A percentile compares a stretch with the other conserved stretches of the same genome.
Conservation (phyloP, 2,797 vertebrate species). For the Borostomias antarcticus region DNA sequence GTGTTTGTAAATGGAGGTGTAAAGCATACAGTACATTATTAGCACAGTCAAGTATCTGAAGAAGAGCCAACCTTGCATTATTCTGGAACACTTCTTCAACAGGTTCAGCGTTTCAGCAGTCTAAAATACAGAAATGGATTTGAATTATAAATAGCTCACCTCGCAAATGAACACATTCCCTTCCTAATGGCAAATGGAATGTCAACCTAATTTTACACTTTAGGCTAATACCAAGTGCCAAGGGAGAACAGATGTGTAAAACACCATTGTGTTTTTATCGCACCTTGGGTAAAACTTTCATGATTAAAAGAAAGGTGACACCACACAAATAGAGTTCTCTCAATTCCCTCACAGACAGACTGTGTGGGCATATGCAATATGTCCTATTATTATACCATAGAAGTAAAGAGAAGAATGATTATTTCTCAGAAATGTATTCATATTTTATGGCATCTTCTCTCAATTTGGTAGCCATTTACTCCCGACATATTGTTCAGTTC, state of each 20-base stretch:
- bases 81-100: neutral
- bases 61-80: constrained; percentile 1
- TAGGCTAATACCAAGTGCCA: neutral
- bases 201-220: neutral
- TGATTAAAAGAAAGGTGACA: neutral
- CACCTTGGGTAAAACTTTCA: neutral
- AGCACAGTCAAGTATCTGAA: too few relatives aligned
- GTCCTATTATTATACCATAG: too few relatives aligned
- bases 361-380: too few relatives aligned
- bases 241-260: neutral
- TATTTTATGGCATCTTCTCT: too few relatives aligned
- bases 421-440: too few relatives aligned
- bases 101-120: neutral
- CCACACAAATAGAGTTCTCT: too few relatives aligned
- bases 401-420: too few relatives aligned
- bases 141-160: neutral
- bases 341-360: too few relatives aligned
- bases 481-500: too few relatives aligned
- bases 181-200: neutral
- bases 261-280: neutral
- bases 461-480: too few relatives aligned
- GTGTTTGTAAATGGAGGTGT: too few relatives aligned
- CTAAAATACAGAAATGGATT: neutral
- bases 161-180: neutral
- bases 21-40: too few relatives aligned